Evolutionary conservation across 2,797 vertebrate species (phyloP), one percentile per base, ranked within the genome.

Genomic region (Enteromius unitaeniatus): DNA sequence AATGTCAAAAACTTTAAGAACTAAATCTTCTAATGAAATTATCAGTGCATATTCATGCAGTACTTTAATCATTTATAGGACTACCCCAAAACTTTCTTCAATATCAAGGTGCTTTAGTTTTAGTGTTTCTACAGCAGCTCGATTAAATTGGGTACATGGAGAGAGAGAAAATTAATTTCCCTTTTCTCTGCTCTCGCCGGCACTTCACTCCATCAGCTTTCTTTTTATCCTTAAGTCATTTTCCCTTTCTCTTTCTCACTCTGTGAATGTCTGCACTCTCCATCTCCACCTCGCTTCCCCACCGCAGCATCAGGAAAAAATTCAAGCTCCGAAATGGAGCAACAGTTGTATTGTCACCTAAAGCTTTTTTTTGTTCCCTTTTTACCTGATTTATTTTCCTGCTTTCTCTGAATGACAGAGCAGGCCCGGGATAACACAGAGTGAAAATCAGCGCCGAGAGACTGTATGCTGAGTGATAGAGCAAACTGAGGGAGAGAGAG

Each of bases 281-380:
- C 72, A 78, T 80, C 31, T 84, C 84, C 78, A 73, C 80, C 31
- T 84, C 76, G 72, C 82, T 76, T 86, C 72, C 86, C 40, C 72
- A 82, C n/a, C 78, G 51, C 68, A 84, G 86, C 83, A 73, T 89
- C 81, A 42, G 21, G 87, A 84, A 84, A 92, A 91, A 89, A 91
- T 89, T 89, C 86, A 84, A 84, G 83, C 87, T 91, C 88, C 69
- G 88, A 93, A 93, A 92, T 85, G 87, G 87, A 83, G 88, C 88
- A 91, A 91, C 89, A 90, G 76, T 89, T 86, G 85, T 86, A 92
- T 93, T 94, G 90, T 92, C 89, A 88, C 67, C 81, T 82, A 91
- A 92, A 93, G 88, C 88, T 86, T 45, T 64, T 49, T 90, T 91
- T 91, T 87, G 91, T 83, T 72, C 58, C 34, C 60, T 15, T 78